Evolutionary conservation across 2,888 invertebrate genomes (phyloP).

Genomic region (Helicoverpa assulta): DNA sequence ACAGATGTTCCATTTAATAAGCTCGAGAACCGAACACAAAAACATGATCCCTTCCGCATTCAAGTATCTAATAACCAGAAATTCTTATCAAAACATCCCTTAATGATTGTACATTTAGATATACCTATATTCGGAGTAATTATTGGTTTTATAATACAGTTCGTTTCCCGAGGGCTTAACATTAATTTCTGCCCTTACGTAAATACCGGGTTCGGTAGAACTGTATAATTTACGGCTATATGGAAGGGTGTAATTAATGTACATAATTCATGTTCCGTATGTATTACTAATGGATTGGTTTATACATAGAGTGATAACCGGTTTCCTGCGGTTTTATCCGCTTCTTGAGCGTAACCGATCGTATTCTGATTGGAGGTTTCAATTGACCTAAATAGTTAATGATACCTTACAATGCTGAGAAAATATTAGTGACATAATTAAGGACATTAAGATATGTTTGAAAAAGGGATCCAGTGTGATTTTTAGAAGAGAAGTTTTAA

Average conservation of each 20-base stretch:
- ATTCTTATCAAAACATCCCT: slow-evolving; percentile 23
- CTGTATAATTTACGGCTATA: slow-evolving; percentile 11
- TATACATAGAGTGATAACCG: not conserved
- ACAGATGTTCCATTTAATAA: not conserved
- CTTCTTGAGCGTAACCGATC: not conserved
- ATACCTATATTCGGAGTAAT: slow-evolving; percentile 34
- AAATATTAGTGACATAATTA: no score
- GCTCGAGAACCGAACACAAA: not conserved
- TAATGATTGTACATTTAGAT: slow-evolving; percentile 21
- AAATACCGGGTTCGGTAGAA: slow-evolving; percentile 5
- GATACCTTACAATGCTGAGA: no score
- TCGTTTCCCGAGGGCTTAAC: slow-evolving; percentile 24
- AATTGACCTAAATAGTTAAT: no score
- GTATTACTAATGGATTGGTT: slow-evolving; percentile 2
- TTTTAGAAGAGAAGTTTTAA: no score
- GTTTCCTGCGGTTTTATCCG: not conserved
- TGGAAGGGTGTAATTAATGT: not conserved
- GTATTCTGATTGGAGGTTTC: no score
- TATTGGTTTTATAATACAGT: slow-evolving; percentile 45
- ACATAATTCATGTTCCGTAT: not conserved
- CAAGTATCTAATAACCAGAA: not conserved
- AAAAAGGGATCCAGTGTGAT: no score
- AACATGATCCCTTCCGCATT: no score
- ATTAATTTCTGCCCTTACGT: slow-evolving; percentile 28
- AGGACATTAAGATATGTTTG: no score